Base-by-base conservation (phyloP, 2,113 vertebrate species). In the Dryoscopus gambensis region DNA sequence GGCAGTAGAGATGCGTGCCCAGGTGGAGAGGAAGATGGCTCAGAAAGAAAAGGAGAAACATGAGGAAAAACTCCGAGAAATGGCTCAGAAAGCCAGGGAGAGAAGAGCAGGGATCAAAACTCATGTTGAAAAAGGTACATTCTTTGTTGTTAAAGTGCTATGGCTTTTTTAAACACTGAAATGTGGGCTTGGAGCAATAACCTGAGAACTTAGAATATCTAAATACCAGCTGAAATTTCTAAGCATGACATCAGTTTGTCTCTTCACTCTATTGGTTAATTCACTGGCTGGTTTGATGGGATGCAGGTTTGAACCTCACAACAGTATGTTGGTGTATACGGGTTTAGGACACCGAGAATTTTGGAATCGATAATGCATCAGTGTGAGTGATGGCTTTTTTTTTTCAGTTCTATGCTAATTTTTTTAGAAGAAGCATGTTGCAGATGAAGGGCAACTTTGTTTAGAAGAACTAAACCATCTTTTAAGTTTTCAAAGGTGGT, bases 11-110 rank as follows among this genome's bases (percentile, higher is more conserved):
- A 99, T 99, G 99, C 98, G 99, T 94, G 99, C 99, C 37, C 99
- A 99, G 89, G 99, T 99, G 33, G 99, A 99, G 95, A 99, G 99
- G 96, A 99, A 99, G 97, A 99, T 99, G 99, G 99, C 99, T 46
- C 99, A 99, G 94, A 99, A 99, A 55, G 99, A 99, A 97, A 99
- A 99, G 89, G 99, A 99, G 81, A 99, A 99, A 96, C 99, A 99
- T 33, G 99, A 99, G 95, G 99, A 99, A 95, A 99, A 99, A 91
- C 99, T 99, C 31, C 96, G 99, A 95, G 99, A 99, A 96, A 97
- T 99, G 98, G 99, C 99, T 52, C 99, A 99, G 96, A 99, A 99
- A 98, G 99, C 99, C 67, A 97, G 99, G 81, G 99, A 99, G 86
- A 99, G 99, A 92, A 98, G 99, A 98, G 99, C 99, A 35, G 99